Conservation (phyloP, 2,797 vertebrate genomes). For the Coreius guichenoti region DNA sequence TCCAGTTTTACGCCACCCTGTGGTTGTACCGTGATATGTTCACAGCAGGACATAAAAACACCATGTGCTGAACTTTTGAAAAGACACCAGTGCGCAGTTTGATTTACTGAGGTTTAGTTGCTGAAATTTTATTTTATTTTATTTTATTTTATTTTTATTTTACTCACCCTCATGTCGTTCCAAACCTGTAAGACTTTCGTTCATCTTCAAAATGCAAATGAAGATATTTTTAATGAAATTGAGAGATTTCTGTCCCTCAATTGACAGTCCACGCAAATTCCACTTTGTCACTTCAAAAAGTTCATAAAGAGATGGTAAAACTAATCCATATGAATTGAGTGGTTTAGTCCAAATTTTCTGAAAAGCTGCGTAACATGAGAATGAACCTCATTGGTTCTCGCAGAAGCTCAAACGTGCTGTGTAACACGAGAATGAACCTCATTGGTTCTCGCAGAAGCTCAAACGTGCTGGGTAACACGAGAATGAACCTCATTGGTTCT, state of each 20-base stretch:
- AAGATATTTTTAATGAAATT: neutral
- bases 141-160: neutral
- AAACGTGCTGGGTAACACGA: no score
- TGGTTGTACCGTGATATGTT: constrained; percentile 53
- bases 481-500: no score
- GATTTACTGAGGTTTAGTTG: constrained; percentile 16
- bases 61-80: constrained; percentile 19
- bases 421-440: no score
- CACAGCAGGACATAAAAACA: neutral
- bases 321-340: neutral
- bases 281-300: neutral
- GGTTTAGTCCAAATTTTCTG: no score
- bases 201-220: neutral
- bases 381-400: no score
- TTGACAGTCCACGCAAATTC: neutral
- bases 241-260: neutral
- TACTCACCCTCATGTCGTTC: neutral
- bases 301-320: neutral
- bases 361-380: no score
- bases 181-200: neutral
- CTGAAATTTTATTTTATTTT: neutral
- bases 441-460: no score
- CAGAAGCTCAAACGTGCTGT: no score
- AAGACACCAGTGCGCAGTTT: constrained; percentile 24
- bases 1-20: constrained; percentile 63